Evolutionary conservation across 2,113 vertebrate species (phyloP).

Genomic region (Eira barbara): DNA sequence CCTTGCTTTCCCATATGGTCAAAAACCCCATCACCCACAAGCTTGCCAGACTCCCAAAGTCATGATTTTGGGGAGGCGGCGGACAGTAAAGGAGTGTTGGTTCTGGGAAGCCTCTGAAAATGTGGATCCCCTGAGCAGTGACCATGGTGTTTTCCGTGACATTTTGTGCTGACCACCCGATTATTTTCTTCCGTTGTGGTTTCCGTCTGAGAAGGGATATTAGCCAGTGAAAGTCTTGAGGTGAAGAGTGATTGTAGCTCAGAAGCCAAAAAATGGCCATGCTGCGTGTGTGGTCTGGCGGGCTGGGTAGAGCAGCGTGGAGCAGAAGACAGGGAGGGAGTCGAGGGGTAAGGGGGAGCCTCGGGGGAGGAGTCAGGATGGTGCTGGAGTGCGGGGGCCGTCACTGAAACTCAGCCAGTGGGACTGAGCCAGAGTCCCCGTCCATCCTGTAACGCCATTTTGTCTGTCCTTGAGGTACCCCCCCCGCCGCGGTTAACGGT

Average conservation of each 20-base stretch:
- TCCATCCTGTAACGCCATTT: rapidly evolving
- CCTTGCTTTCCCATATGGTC: rapidly evolving
- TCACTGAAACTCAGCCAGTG: neutral
- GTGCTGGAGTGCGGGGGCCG: neutral
- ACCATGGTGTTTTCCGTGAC: no score
- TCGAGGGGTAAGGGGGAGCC: neutral
- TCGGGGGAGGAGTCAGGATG: neutral
- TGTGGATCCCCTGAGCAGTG: neutral
- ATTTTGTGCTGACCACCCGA: no score
- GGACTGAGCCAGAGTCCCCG: neutral
- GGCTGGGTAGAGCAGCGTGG: neutral
- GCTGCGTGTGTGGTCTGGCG: no score
- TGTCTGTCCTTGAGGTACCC: neutral
- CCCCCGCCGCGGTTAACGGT: no score
- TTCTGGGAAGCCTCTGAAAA: neutral
- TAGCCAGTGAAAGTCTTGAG: neutral
- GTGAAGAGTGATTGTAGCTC: neutral
- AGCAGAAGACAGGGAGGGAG: rapidly evolving
- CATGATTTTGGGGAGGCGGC: rapidly evolving
- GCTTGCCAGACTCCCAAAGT: neutral
- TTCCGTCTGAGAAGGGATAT: neutral
- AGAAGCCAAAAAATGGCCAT: neutral
- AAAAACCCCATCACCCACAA: neutral
- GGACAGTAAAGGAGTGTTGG: neutral
- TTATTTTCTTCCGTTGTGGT: neutral